Conservation (phyloP, 2,113 vertebrate genomes). For the Cololabis saira region DNA sequence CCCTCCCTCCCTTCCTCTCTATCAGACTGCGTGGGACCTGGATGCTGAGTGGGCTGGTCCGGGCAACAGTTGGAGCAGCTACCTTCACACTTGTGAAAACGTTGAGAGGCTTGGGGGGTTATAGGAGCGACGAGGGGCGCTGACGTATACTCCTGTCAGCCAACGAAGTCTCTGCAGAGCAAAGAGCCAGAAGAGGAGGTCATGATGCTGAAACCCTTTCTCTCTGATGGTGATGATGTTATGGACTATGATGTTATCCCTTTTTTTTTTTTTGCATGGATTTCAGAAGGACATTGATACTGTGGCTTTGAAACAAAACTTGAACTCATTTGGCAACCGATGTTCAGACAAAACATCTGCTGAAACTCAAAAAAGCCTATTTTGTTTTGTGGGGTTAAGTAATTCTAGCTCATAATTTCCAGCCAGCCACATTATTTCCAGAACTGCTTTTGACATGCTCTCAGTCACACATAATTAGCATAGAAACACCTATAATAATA, state of each 20-base stretch:
- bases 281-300: background rate
- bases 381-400: constrained; percentile 20
- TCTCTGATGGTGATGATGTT: constrained; percentile 42
- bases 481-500: constrained; percentile 74
- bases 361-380: constrained; percentile 12
- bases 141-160: constrained; percentile 75
- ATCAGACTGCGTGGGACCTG: constrained; percentile 36
- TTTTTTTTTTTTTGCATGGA: constrained; percentile 10
- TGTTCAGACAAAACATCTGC: constrained; percentile 38
- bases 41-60: constrained; percentile 57
- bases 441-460: constrained; percentile 65
- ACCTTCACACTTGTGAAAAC: constrained; percentile 69
- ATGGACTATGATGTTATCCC: constrained; percentile 37
- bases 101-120: constrained; percentile 70
- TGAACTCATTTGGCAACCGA: background rate
- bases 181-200: constrained; percentile 57
- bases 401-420: constrained; percentile 66
- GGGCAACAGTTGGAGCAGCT: constrained; percentile 57
- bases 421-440: constrained; percentile 70
- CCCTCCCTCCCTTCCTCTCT: constrained; percentile 33
- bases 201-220: constrained; percentile 52
- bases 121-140: constrained; percentile 62
- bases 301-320: background rate
- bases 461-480: constrained; percentile 77
- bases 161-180: constrained; percentile 73